Percentiles rank a stretch among this genome's conserved stretches.
phyloP scores from a whole-genome alignment of 2,888 invertebrate genomes.

The Salticus scenicus region DNA sequence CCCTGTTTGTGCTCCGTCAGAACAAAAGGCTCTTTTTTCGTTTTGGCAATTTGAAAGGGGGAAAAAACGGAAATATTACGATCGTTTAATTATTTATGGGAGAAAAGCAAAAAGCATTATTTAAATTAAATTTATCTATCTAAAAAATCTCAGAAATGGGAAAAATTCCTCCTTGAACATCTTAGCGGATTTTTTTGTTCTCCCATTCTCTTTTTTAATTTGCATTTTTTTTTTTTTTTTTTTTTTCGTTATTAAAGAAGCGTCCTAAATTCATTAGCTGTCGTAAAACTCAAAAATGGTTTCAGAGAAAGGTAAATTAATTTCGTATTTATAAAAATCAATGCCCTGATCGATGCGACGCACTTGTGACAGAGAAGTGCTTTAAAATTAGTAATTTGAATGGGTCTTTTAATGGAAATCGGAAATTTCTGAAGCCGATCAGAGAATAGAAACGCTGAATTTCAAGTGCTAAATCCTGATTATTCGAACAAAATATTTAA shows the following conservation, averaged over 20 bases:
- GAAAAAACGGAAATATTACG: constrained; percentile 7
- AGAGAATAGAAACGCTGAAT: neutral
- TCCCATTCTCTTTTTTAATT: neutral
- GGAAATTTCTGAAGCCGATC: neutral
- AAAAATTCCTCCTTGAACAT: constrained; percentile 9
- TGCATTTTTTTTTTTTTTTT: neutral
- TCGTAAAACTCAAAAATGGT: neutral
- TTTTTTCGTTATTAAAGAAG: neutral
- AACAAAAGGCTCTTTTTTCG: constrained; percentile 18
- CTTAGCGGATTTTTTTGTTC: neutral
- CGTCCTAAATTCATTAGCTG: constrained; percentile 14
- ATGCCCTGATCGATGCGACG: neutral
- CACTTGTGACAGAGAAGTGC: neutral
- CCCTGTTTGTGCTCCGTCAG: constrained; percentile 47
- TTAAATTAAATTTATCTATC: constrained; percentile 19
- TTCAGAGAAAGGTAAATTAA: constrained; percentile 3
- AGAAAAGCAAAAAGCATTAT: constrained; percentile 3
- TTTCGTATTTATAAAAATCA: constrained; percentile 15
- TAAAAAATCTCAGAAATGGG: constrained; percentile 12
- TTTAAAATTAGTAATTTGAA: neutral
- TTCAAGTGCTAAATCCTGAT: neutral
- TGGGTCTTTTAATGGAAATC: constrained; percentile 9
- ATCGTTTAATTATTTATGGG: constrained; percentile 29
- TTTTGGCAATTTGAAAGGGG: constrained; percentile 9
- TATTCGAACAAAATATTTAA: neutral